Base-by-base conservation (phyloP, 2,113 vertebrate genomes). In the Globicephala melas region DNA sequence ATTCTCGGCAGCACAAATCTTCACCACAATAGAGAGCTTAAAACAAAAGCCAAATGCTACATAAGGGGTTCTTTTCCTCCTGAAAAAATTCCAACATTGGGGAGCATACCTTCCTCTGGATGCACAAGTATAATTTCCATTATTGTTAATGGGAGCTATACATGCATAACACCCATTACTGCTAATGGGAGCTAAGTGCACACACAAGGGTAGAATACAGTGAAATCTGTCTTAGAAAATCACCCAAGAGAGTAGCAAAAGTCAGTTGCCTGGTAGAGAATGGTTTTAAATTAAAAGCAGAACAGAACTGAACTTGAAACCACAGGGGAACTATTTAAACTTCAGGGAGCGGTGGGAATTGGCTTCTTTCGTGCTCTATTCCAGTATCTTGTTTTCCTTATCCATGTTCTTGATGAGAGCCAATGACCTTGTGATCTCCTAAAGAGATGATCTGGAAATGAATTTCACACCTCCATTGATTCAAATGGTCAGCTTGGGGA, bases 231-330 rank as follows among this genome's bases (percentile, higher is more conserved):
- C 98, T 98, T 97, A 93, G 92, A 95, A 97, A 97, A 97, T 96
- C 91, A 98, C 97, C 97, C 98, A 95, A 94, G 98, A 97, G 97
- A 98, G 95, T 33, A 97, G 97, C 96, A 97, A 97, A 97, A 96
- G 82, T 97, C 96, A 91, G 96, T 96, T 95, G 95, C 97, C 94
- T 96, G 60, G 80, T 96, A 88, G 87, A 97, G 96, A 98, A 97
- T 96, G 76, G 97, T 97, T 98, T 97, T 98, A 98, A 98, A 96
- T 97, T 98, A 97, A 98, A 98, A 97, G 96, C 96, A 97, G 98
- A 96, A 94, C 92, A 94, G 90, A 97, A 92, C 88, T 96, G 96
- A 98, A 96, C 95, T 97, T 91, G 95, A 97, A 97, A 96, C 92
- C 98, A 95, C 90, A 53, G 90, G 97, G 96, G 97, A 88, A 94